Base-by-base conservation (phyloP, 1,140 invertebrate genomes). In the Heliconius nattereri region DNA sequence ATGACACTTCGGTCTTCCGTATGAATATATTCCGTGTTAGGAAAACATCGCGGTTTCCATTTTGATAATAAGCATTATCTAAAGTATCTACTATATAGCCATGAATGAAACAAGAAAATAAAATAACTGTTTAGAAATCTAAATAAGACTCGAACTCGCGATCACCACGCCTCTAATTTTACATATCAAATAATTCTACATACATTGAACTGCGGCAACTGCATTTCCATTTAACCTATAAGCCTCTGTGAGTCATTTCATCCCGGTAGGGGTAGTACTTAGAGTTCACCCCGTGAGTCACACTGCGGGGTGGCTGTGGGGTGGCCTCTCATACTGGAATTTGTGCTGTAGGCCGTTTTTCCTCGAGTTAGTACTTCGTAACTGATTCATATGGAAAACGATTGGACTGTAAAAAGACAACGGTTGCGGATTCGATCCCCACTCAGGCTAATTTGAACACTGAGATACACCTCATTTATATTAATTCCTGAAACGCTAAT, bases 231-330 rank as follows among this genome's bases (percentile, higher is more conserved):
- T 6, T 29, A 66, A 66, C 60, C 13, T 66, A 26, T 29, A 66
- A 66, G 60, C 26, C 5, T 3, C 60, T 13, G 29, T 66, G 60
- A 66, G 8, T 66, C 60, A 66, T 29, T 29, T 60, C 26, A 66
- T 66, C 60, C 60, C 60, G 60, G 29, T 66, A 29, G 60, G 60
- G 60, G 60, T 66, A 66, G 60, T 66, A 23, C 54, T 23, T 66
- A 66, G 23, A 66, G 7, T 16, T 23, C 60, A 29, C 26, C 60
- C 60, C 60, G 23, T 66, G 60, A 66, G 26, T 66, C 60, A 66
- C 60, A 29, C n/a, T 57, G 2, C n/a, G n/a, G 60, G 60, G 60
- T 29, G 60, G 60, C 23, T 66, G 23, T 29, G 1, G 60, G 60
- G 26, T 11, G 26, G 23, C 26, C 60, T 66, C 60, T 66, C 60